Evolutionary conservation across 2,113 vertebrate species (phyloP), one percentile per base, ranked within the genome.

Genomic region (Sapajus apella): DNA sequence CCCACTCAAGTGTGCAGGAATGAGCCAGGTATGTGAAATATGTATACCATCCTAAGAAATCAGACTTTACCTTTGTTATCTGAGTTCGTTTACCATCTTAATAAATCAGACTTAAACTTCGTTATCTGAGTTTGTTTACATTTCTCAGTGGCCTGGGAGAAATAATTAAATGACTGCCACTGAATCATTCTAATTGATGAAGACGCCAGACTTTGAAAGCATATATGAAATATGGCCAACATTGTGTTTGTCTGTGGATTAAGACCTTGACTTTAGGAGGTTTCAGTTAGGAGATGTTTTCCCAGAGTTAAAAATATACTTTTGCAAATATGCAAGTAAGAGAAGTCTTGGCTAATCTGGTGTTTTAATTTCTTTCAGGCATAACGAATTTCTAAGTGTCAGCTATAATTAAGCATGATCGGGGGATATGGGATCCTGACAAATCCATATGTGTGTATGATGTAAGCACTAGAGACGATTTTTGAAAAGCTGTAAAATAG

Each of bases 121-220:
- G 89, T 66, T 96, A 95, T 94, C 86, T 8, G 76, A 66, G 84
- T 96, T 95, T 8, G 92, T 91, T 98, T 97, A 95, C 95, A 93
- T 96, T 96, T 96, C 61, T 96, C 91, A 91, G 94, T 83, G 82
- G 66, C n/a, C 85, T 94, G 84, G 5, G 40, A 92, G 94, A 95
- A 95, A 94, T 82, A 95, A 77, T 92, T 88, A 75, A 35, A 72
- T 7, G 55, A 50, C 58, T 25, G 30, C 23, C 77, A 81, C 25
- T 76, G 86, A 92, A 58, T 96, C 90, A 64, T 87, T 87, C 40
- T 27, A 50, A 40, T 87, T 82, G 86, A 40, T 73, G 47, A 91
- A 72, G 40, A 72, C 86, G 80, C 16, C 56, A 77, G 82, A n/a
- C 61, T 96, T 83, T 82, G 47, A 55, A 76, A 95, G 50, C 47